A percentile compares a stretch with the other conserved stretches of the same genome.
phyloP scores from a whole-genome alignment of 2,797 vertebrate species.

The Gambusia yucatana region DNA sequence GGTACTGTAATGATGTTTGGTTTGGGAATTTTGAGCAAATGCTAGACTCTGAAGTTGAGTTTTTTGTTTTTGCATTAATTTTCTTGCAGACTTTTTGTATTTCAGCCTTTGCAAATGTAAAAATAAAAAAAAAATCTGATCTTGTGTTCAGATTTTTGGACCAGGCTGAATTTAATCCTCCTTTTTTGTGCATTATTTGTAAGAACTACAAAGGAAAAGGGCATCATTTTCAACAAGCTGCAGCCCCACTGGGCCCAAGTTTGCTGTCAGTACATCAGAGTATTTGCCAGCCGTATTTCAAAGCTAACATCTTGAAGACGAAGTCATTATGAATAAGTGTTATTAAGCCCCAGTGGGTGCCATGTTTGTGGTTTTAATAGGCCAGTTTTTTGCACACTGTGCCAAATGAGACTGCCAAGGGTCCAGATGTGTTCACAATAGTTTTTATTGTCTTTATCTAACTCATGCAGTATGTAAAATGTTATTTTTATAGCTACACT shows the following conservation, averaged over 20 bases:
- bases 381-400: conserved; percentile 41
- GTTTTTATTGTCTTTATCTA: conserved; percentile 47
- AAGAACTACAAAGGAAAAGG: conserved; percentile 15
- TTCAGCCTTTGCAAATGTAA: conserved; percentile 4
- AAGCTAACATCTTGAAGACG: conserved; percentile 15
- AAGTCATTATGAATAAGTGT: conserved; percentile 13
- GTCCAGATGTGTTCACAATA: conserved; percentile 43
- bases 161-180: conserved; percentile 31
- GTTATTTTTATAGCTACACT: conserved; percentile 70
- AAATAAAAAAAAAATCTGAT: background rate
- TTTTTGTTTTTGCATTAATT: conserved; percentile 22
- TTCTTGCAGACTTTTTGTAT: background rate
- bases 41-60: background rate
- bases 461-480: conserved; percentile 48
- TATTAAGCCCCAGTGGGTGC: conserved; percentile 23
- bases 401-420: conserved; percentile 30
- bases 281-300: conserved; percentile 2
- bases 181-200: conserved; percentile 17
- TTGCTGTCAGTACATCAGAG: background rate
- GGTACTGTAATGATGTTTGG: conserved; percentile 25
- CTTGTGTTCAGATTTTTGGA: conserved; percentile 21
- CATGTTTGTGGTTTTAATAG: conserved; percentile 25
- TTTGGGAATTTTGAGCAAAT: conserved; percentile 34
- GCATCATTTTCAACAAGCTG: background rate
- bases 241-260: background rate